A percentile compares a stretch with the other conserved stretches of the same genome.
phyloP scores from a whole-genome alignment of 35 echinoderm and acorn worm species.

The Lytechinus variegatus region DNA sequence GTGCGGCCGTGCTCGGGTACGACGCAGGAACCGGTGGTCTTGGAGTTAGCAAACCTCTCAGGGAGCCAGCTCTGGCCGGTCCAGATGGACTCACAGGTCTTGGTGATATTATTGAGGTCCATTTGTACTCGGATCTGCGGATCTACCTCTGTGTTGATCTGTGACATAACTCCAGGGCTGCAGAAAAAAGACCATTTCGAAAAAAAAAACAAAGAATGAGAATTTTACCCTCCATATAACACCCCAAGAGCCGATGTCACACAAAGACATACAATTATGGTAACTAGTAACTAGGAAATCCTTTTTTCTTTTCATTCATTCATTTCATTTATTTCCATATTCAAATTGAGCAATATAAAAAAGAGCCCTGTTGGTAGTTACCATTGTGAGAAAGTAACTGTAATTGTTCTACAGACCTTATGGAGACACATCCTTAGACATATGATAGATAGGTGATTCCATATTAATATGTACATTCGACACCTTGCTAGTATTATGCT shows the following conservation, averaged over 20 bases:
- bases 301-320: no score
- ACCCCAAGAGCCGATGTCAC: neutral
- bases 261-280: neutral
- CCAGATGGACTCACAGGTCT: constrained; percentile 81
- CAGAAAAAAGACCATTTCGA: no score
- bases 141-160: neutral
- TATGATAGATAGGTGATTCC: no score
- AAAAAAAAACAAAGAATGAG: neutral
- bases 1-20: constrained; percentile 10
- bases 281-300: no score
- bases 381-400: no score
- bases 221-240: neutral
- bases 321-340: no score
- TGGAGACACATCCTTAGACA: no score
- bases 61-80: constrained; percentile 65
- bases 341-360: no score
- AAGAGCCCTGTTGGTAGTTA: no score
- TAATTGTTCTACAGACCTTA: no score
- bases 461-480: no score
- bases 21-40: constrained; percentile 58
- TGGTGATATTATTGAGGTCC: neutral
- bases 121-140: neutral
- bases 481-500: no score
- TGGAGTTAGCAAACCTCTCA: constrained; percentile 68
- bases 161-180: neutral